Evolutionary conservation across 2,113 vertebrate genomes (phyloP), one percentile per base, ranked within the genome.

Genomic region (Callipepla squamata): DNA sequence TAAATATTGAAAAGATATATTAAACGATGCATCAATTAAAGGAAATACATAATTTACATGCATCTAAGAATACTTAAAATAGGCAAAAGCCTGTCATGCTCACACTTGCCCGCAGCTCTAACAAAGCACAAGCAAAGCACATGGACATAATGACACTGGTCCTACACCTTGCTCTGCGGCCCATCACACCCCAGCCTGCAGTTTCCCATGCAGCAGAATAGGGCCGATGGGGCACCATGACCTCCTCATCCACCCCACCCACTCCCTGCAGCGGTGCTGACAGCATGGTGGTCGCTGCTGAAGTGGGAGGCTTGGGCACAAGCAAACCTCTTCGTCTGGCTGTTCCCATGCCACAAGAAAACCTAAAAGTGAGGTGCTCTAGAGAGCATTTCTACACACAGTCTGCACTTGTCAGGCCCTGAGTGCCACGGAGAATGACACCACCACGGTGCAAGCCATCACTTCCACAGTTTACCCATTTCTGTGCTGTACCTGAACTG

Each of bases 231-330:
- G 34, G 20, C 1, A 7, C 36, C 40, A 28, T 3, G 2, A 47
- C 22, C 8, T 26, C 17, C 87, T 5, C 1, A 3, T 48, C 22
- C 15, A 3, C 4, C 13, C 28, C 22, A 38, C 0, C 1, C 15
- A 19, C 25, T 68, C 66, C 84, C 28, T 38, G 47, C 36, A 26
- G 22, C 2, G 2, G 36, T 19, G 9, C 32, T 32, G 70, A 72
- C 22, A 59, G n/a, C 28, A 6, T 42, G 13, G 34, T 6, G 40
- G 23, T 26, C 16, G 14, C 19, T 36, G 14, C 10, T 11, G 7
- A 82, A 50, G 44, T 0, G 3, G 4, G 21, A 72, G 44, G 40
- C 40, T 76, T 48, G 26, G 48, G 73, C 61, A 1, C 19, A 44
- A 69, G 32, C 8, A 66, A 76, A 51, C 8, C 3, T 26, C 26